phyloP scores from a whole-genome alignment of 2,888 invertebrate genomes.

The Rotaria socialis region DNA sequence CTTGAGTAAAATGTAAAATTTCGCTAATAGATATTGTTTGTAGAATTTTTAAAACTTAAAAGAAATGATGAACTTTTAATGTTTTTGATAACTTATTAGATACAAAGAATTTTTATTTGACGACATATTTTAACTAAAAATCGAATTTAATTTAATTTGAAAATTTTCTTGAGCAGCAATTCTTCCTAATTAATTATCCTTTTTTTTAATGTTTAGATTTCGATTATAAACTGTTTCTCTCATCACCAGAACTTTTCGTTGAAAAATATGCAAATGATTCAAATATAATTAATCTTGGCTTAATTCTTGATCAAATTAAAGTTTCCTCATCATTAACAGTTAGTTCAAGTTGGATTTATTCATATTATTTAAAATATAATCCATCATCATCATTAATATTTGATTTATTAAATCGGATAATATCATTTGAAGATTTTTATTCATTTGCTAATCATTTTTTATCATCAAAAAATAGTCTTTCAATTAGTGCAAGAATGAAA shows the following conservation, averaged over 20 bases:
- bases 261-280: not conserved
- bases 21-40: no score
- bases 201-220: no score
- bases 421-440: not conserved
- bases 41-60: no score
- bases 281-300: not conserved
- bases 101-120: no score
- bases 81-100: no score
- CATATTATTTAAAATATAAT: not conserved
- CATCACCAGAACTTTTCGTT: not conserved
- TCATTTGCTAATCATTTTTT: not conserved
- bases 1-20: no score
- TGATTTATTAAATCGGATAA: not conserved
- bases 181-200: no score
- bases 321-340: not conserved
- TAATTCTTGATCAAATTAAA: not conserved
- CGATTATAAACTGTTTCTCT: not conserved
- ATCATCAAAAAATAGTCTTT: not conserved
- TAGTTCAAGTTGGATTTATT: not conserved
- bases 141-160: no score
- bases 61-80: no score
- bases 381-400: not conserved
- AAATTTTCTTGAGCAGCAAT: no score
- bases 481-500: not conserved
- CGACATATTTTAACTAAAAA: no score